Evolutionary conservation across 2,888 invertebrate species (phyloP), one percentile per base, ranked within the genome.

Genomic region (Drosophila nigricruria): DNA sequence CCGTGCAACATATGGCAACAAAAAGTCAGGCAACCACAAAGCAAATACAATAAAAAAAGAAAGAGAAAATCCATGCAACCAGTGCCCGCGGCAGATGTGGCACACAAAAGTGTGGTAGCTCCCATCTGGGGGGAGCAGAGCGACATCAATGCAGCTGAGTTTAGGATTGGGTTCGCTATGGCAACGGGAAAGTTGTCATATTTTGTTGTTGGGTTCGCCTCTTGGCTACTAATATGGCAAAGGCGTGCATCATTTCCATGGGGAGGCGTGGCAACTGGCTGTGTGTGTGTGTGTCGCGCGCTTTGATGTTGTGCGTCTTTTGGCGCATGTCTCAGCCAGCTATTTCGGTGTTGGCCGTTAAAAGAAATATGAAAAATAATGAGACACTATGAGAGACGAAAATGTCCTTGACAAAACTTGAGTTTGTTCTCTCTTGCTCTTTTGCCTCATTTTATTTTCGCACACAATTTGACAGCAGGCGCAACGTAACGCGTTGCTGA

Each of bases 381-480:
- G 85, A 81, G 81, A 81, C 74, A 68, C 77, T 70, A 59, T 34
- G 60, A 9, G 10, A 30, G 30, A 54, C 32, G 49, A 43, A 70
- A 73, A 73, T 79, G 88, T 84, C 87, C 90, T 90, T 87, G 89
- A 81, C 53, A 69, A 77, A 79, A 90, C 72, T 84, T 78, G 72
- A 83, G 63, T 64, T 70, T 56, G 16, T 64, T 25, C 63, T 54
- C 34, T 68, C 30, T 49, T 66, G 73, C 61, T 68, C 52, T 59
- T 67, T 68, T 65, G 64, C 49, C 42, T 56, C 64, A 70, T 71
- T 70, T 75, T 78, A 74, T 57, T 79, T 80, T 76, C 69, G 70
- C 77, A 75, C 80, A 80, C 84, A 81, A 82, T 84, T 82, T 89
- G 85, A 77, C 85, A 85, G 77, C 71, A 82, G 80, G 81, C 82